Evolutionary conservation across 2,888 invertebrate species (phyloP), one percentile per base, ranked within the genome.

Genomic region (Temnothorax rugatulus): DNA sequence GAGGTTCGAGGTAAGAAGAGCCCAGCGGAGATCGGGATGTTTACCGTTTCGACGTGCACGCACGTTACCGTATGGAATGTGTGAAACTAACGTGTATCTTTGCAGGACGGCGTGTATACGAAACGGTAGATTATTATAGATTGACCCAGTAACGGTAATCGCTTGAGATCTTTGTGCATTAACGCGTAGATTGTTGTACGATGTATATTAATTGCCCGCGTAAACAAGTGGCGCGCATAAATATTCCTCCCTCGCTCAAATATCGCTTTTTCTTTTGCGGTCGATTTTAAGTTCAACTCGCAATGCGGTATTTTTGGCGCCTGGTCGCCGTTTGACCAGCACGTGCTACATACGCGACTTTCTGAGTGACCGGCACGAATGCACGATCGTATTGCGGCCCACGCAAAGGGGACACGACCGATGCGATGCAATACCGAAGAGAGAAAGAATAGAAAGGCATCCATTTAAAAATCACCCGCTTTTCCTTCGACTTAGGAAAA

Each of bases 301-400:
- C 18, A 13, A 25, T 18, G 38, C 15, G 57, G 4, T 73, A 73
- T 81, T 81, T 34, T 81, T 18, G 21, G 21, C 52, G 47, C 64
- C 9, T 3, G 15, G 59, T 2, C 29, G 15, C 21, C n/a, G 34
- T 7, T 57, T 21, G 4, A 25, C 41, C 29, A 4, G 2, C 15
- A 15, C 47, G 47, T 4, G 34, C 7, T 34, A 71, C 79, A 71
- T 34, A 57, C 47, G 71, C n/a, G 57, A 47, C 34, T 81, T 13
- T 8, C 38, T 44, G 5, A 38, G 57, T 44, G 59, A 71, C 34
- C 57, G 59, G 50, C 18, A 38, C 8, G n/a, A 76, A 34, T 4
- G 29, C 29, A 29, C 8, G 34, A 15, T 25, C 44, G 34, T 41
- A 11, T 47, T 81, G 59, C 59, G 71, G 34, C 0, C 21, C 71